These are phyloP conservation scores for Chaetodon auriga DNA, from an alignment of 2,113 vertebrate species.

Conservation along the genomic window DNA sequence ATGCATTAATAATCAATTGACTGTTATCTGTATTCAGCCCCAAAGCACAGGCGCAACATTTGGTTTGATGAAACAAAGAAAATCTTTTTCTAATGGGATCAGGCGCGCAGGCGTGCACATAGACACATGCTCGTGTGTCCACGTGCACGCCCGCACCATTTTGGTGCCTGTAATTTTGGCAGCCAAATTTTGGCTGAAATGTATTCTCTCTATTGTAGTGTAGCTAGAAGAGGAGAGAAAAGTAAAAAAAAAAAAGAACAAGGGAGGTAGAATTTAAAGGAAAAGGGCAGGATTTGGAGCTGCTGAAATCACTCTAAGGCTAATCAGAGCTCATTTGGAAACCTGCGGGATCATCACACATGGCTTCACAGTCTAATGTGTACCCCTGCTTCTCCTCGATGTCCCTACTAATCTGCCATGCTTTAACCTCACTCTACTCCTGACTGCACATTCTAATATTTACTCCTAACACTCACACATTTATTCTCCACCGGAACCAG, in stretches of 20 bases:
- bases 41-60: conserved; percentile 63
- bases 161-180: conserved; percentile 52
- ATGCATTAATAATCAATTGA: conserved; percentile 84
- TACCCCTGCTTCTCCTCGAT: conserved; percentile 60
- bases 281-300: conserved; percentile 63
- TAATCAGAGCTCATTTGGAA: conserved; percentile 80
- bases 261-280: conserved; percentile 43
- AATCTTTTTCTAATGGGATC: conserved; percentile 56
- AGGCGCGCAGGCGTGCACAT: conserved; percentile 36
- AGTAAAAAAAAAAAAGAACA: conserved; percentile 39
- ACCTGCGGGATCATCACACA: conserved; percentile 80
- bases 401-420: conserved; percentile 67
- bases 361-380: conserved; percentile 77
- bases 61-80: conserved; percentile 70
- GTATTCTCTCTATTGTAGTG: conserved; percentile 43
- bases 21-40: conserved; percentile 75
- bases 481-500: conserved; percentile 60
- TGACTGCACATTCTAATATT: conserved; percentile 77
- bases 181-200: conserved; percentile 42
- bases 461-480: conserved; percentile 63
- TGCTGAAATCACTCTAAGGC: conserved; percentile 79
- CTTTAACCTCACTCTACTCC: conserved; percentile 68
- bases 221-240: conserved; percentile 47
- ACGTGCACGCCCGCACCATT: conserved; percentile 41
- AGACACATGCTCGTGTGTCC: conserved; percentile 16